phyloP scores from a whole-genome alignment of 2,797 vertebrate genomes.

The Adrianichthys oophorus region DNA sequence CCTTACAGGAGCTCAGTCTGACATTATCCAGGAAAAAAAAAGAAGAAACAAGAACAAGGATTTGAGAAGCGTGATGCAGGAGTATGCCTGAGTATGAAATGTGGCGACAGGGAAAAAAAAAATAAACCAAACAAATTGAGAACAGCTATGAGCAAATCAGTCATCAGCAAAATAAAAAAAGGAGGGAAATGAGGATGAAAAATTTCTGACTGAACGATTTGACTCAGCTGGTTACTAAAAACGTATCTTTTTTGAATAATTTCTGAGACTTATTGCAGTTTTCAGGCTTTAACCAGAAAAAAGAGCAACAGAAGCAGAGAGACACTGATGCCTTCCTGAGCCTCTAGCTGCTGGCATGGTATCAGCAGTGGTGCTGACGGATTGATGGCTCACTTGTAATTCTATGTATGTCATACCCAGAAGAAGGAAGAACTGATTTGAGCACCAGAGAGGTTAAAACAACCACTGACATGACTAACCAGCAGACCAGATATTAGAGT shows the following conservation, averaged over 20 bases:
- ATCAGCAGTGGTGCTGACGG: conserved; percentile 57
- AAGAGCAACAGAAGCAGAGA: conserved; percentile 40
- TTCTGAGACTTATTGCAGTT: conserved; percentile 46
- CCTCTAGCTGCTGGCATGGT: conserved; percentile 42
- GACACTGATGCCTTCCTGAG: conserved; percentile 40
- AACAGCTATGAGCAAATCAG: conserved; percentile 47
- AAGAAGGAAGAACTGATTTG: conserved; percentile 56
- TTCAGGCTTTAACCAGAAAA: conserved; percentile 34
- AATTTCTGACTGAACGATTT: conserved; percentile 35
- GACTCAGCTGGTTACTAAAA: conserved; percentile 50
- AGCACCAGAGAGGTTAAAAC: conserved; percentile 49
- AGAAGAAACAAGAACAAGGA: conserved; percentile 23
- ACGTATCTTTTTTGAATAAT: conserved; percentile 46
- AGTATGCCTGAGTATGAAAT: conserved; percentile 20
- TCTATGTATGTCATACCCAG: conserved; percentile 62
- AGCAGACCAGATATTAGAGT: conserved; percentile 26
- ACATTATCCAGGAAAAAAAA: conserved; percentile 42
- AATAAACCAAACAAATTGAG: conserved; percentile 33
- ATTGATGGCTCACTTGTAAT: conserved; percentile 77
- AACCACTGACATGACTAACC: conserved; percentile 58
- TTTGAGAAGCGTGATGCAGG: conserved; percentile 36
- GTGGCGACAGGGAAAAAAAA: conserved; percentile 21
- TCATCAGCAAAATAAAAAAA: conserved; percentile 40
- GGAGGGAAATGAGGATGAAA: conserved; percentile 54
- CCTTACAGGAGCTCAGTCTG: conserved; percentile 88